These are phyloP conservation scores for Hydrocynus forskahlii DNA, from an alignment of 2,797 vertebrate species.

Conservation along the genomic window DNA sequence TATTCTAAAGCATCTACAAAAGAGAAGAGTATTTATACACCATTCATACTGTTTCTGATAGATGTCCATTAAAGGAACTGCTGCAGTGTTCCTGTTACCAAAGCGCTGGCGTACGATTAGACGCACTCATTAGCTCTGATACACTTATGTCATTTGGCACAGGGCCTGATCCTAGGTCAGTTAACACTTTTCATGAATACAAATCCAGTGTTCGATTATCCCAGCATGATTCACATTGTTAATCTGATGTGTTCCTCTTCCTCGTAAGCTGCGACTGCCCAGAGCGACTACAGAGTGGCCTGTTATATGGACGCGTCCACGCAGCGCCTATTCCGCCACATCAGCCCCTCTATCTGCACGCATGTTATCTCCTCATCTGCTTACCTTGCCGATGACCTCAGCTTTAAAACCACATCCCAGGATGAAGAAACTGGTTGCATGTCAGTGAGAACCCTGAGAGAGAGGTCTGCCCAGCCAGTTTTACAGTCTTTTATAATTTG, in stretches of 20 bases:
- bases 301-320: conserved; percentile 45
- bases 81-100: neutral
- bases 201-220: neutral
- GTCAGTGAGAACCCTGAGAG: conserved; percentile 21
- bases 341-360: conserved; percentile 29
- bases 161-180: conserved; percentile 5
- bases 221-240: neutral
- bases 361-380: conserved; percentile 43
- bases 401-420: conserved; percentile 20
- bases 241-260: neutral
- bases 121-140: neutral
- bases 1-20: no score
- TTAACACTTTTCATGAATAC: neutral
- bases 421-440: neutral
- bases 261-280: neutral
- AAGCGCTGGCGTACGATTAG: neutral
- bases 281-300: conserved; percentile 31
- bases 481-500: neutral
- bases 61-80: neutral
- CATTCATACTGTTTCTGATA: no score
- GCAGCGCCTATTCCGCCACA: neutral
- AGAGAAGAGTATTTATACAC: no score
- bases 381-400: conserved; percentile 6
- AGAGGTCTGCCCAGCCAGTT: conserved; percentile 29
- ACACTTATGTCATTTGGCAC: neutral